Percentiles rank a stretch among this genome's conserved stretches.
phyloP scores from a whole-genome alignment of 2,113 vertebrate species.

The Callopanchax toddi region DNA sequence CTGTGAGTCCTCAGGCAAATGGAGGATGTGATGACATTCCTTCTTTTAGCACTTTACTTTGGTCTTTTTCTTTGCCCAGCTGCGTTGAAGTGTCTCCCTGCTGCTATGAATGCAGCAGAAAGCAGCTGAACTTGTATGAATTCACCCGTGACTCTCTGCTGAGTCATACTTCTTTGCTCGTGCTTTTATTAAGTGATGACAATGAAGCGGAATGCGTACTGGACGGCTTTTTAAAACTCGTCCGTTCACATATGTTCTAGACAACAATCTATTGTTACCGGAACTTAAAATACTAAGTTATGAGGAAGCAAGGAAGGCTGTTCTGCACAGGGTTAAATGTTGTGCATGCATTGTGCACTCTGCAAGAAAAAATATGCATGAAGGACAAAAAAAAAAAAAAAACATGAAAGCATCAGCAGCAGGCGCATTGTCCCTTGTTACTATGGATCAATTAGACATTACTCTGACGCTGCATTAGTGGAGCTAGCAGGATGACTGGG shows the following conservation, averaged over 20 bases:
- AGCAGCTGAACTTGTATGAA: conserved; percentile 1
- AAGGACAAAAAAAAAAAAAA: not conserved
- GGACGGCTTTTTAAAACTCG: not conserved
- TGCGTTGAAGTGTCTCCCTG: not conserved
- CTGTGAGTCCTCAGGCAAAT: conserved; percentile 34
- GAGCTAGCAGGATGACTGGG: not conserved
- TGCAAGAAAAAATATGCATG: not conserved
- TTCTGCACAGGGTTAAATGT: too few relatives aligned
- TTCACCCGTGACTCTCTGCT: conserved; percentile 26
- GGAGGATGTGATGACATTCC: conserved; percentile 36
- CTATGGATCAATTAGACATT: not conserved
- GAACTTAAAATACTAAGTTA: not conserved
- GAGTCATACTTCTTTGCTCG: conserved; percentile 30
- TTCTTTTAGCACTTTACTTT: conserved; percentile 57
- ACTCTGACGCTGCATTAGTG: not conserved
- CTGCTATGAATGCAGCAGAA: not conserved
- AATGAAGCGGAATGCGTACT: not conserved
- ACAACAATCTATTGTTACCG: not conserved
- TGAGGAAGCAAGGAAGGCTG: not conserved
- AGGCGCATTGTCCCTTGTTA: too few relatives aligned
- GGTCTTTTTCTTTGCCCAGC: conserved; percentile 17
- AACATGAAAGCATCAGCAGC: not conserved
- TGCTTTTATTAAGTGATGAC: not conserved
- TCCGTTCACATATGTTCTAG: not conserved
- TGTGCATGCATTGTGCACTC: too few relatives aligned